Evolutionary conservation across 2,888 invertebrate genomes (phyloP).

Genomic region (Ecliptopera silaceata): DNA sequence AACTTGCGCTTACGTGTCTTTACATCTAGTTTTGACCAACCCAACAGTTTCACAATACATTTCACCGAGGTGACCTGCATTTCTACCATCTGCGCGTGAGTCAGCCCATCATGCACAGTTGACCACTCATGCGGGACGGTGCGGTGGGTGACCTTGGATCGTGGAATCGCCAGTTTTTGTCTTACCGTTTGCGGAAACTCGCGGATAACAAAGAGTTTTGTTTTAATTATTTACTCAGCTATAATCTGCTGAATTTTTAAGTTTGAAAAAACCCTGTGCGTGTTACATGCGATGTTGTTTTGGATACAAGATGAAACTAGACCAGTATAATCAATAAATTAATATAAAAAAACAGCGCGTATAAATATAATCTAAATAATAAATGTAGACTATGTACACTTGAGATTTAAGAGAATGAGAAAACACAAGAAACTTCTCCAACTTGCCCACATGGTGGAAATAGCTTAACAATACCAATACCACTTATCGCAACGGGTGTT

Average conservation of each 20-base stretch:
- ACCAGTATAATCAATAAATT: no score
- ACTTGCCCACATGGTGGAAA: no score
- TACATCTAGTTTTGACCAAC: constrained; percentile 1
- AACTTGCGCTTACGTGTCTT: no score
- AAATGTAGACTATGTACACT: no score
- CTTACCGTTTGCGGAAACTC: constrained; percentile 22
- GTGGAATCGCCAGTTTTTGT: constrained; percentile 25
- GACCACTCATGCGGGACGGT: constrained; percentile 43
- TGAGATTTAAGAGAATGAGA: no score
- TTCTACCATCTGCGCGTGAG: constrained; percentile 21
- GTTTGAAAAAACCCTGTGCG: background rate
- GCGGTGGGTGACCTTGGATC: constrained; percentile 30
- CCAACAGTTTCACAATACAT: constrained; percentile 16
- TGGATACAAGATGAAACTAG: background rate
- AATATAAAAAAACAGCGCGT: no score
- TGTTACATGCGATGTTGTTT: background rate
- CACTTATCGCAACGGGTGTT: no score
- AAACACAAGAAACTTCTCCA: no score
- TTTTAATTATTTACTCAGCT: background rate
- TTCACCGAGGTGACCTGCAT: constrained; percentile 22
- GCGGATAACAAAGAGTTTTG: constrained; percentile 6
- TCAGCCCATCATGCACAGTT: constrained; percentile 41
- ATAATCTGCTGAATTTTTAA: background rate
- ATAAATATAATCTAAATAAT: no score
- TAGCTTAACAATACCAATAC: no score